These are phyloP conservation scores for Pilophorus perplexus DNA, from an alignment of 2,888 invertebrate genomes.

Conservation along the genomic window DNA sequence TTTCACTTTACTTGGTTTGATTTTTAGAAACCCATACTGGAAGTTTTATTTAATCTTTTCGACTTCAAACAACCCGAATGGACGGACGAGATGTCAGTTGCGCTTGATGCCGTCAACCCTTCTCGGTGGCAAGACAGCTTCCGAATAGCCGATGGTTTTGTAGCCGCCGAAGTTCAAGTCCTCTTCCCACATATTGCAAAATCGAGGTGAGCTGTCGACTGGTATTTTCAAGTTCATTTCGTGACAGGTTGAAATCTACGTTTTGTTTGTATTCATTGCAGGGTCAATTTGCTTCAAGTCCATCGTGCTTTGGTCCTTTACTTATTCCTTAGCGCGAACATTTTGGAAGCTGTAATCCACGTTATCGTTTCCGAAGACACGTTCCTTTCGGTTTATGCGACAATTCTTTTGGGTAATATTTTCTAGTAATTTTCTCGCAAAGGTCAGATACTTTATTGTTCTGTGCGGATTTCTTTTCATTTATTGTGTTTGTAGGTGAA, in stretches of 20 bases:
- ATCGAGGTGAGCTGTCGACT: slow-evolving; percentile 53
- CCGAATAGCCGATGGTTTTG: slow-evolving; percentile 88
- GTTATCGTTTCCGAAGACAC: slow-evolving; percentile 87
- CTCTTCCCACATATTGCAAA: slow-evolving; percentile 83
- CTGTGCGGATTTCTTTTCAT: not conserved
- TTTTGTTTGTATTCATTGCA: slow-evolving; percentile 50
- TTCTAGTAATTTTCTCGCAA: not conserved
- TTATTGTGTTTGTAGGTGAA: slow-evolving; percentile 65
- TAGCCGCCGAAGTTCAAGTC: slow-evolving; percentile 85
- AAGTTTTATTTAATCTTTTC: slow-evolving; percentile 80
- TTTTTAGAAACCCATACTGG: slow-evolving; percentile 81
- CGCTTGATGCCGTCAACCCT: slow-evolving; percentile 84
- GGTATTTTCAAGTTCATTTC: not conserved
- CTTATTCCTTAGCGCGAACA: slow-evolving; percentile 81
- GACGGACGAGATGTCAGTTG: slow-evolving; percentile 89
- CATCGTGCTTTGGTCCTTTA: slow-evolving; percentile 85
- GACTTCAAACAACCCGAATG: slow-evolving; percentile 79
- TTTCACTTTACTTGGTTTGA: too few relatives aligned
- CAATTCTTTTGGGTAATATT: slow-evolving; percentile 74
- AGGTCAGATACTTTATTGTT: not conserved
- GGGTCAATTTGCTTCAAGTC: slow-evolving; percentile 87
- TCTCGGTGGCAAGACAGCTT: slow-evolving; percentile 72
- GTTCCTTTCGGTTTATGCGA: slow-evolving; percentile 86
- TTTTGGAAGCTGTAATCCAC: slow-evolving; percentile 85
- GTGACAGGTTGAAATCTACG: not conserved